phyloP scores from a whole-genome alignment of 2,888 invertebrate genomes.

The Drosophila dives region DNA sequence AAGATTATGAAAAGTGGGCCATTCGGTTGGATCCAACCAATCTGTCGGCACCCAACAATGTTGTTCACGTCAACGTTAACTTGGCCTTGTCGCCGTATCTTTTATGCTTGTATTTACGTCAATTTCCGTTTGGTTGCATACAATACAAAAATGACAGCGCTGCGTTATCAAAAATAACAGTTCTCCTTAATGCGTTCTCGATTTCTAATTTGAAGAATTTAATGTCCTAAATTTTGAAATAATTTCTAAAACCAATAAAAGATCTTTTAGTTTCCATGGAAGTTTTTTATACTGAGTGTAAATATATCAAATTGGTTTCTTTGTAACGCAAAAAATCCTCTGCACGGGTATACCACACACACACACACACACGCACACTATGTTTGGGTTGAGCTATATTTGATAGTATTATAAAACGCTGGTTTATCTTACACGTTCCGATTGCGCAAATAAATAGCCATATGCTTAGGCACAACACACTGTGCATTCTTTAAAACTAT shows the following conservation, averaged over 20 bases:
- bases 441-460: constrained; percentile 29
- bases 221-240: not conserved
- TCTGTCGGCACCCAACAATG: not conserved
- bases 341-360: not conserved
- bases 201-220: not conserved
- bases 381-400: not conserved
- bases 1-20: not conserved
- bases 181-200: not conserved
- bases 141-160: constrained; percentile 19
- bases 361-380: not conserved
- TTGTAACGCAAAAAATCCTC: not conserved
- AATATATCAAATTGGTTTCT: not conserved
- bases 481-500: constrained; percentile 28
- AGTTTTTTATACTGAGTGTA: not conserved
- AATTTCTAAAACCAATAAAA: not conserved
- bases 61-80: not conserved
- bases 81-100: constrained; percentile 52
- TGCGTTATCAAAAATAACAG: constrained; percentile 30
- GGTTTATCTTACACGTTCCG: constrained; percentile 41
- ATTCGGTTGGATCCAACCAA: not conserved
- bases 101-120: constrained; percentile 38
- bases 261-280: not conserved
- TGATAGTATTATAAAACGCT: not conserved
- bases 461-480: constrained; percentile 22
- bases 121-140: constrained; percentile 52